Base-by-base conservation (phyloP, 2,797 vertebrate species). In the Smutsia gigantea region DNA sequence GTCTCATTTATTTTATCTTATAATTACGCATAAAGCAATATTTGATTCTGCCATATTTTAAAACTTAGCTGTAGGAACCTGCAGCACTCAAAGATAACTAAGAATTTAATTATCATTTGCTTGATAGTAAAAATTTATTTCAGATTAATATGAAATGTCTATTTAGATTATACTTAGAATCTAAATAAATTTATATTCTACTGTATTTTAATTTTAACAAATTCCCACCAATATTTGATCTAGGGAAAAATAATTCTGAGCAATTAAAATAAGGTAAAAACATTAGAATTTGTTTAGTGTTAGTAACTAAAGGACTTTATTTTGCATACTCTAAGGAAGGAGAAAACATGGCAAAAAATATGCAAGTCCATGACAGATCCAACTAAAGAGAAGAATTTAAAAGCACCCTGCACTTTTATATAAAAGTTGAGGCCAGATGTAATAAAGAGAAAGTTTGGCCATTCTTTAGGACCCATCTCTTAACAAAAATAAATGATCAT, bases 191-290 rank as follows among this genome's bases (percentile, higher is more conserved):
- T 90, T 55, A 59, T 14, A 85, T 57, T 68, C 29, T 37, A 39
- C 14, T 63, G 29, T 64, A 37, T 85, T 95, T 95, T 87, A 46
- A 93, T 74, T 90, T 90, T 77, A 86, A 89, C 27, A 71, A 88
- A 61, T 51, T 8, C 23, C 27, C 42, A 90, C 17, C 85, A 83
- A 89, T 37, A 46, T 12, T 78, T 74, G 51, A 57, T 53, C 34
- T 39, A 74, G n/a, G 42, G 31, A 61, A 92, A 94, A 94, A 61
- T 42, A 64, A 66, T 90, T 92, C 74, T 90, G 27, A 88, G 61
- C 46, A 77, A 78, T 66, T 85, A 88, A 93, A 84, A 64, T 29
- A 77, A 89, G 39, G 53, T 46, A 7, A 27, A 72, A 92, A 74
- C 61, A 51, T 25, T 29, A 42, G 53, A 34, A 39, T 64, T 94